Evolutionary conservation across 2,888 invertebrate species (phyloP), one percentile per base, ranked within the genome.

Genomic region (Meta bourneti): DNA sequence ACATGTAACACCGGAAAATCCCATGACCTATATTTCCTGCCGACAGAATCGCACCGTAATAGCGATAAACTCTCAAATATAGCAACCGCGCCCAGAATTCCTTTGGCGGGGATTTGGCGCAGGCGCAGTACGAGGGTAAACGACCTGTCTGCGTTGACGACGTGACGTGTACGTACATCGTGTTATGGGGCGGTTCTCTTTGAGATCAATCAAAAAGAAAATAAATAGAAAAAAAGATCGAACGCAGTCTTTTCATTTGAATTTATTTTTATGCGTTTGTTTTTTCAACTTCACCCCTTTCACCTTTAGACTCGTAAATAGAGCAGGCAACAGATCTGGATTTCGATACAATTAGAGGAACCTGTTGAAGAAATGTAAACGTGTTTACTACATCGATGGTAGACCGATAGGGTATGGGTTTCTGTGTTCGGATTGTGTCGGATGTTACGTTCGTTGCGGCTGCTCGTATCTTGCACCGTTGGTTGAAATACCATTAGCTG

Each of bases 141-240:
- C 89, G 92, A 92, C 92, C 92, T 92, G 92, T 91, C 91, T 91
- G 91, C 87, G 72, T 91, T 72, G 87, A 74, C 77, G 90, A 82
- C 90, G 90, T 90, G 90, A 90, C 85, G 87, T 91, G 78, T 91
- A 78, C 81, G 49, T 78, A 82, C 74, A 20, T 82, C 71, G 49
- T 81, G 70, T 71, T 87, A 72, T 71, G 87, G 87, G 79, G 78
- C 87, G 87, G 79, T 52, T 71, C 78, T 69, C 51, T 86, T 7
- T 71, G 54, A 81, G 69, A 90, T 86, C 86, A 90, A 86, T 86
- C 81, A 78, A 48, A 54, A 19, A 48, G 11, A 69, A 70, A 75
- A 61, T 61, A 61, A 49, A 75, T 7, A 75, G 9, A 78, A 72
- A 34, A 72, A 82, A 48, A 49, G 61, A 49, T 49, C 11, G 49